Evolutionary conservation across 2,113 vertebrate species (phyloP).

Genomic region (Apus apus): DNA sequence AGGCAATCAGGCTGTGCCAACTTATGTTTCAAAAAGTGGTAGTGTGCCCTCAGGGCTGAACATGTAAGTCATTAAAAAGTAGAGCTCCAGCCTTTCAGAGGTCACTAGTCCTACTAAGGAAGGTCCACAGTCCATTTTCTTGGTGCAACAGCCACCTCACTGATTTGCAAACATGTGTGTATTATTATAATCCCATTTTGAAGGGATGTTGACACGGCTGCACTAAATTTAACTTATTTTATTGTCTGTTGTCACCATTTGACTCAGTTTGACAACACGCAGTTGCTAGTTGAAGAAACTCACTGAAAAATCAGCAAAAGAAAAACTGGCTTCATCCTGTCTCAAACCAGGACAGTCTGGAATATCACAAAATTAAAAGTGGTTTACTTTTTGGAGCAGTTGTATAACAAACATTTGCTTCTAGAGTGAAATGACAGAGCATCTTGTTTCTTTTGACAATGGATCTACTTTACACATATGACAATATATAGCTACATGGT

Average conservation of each 20-base stretch:
- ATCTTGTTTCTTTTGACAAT: neutral
- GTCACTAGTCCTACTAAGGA: neutral
- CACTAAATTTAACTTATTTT: neutral
- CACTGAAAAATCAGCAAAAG: too few species aligned
- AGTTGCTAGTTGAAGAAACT: too few species aligned
- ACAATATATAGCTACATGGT: neutral
- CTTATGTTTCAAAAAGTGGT: neutral
- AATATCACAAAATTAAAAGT: neutral
- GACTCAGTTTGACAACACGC: too few species aligned
- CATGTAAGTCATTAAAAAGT: neutral
- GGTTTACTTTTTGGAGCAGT: neutral
- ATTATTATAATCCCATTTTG: neutral
- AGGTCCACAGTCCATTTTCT: too few species aligned
- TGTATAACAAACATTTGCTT: neutral
- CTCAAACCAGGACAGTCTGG: too few species aligned
- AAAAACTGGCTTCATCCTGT: too few species aligned
- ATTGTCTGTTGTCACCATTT: too few species aligned
- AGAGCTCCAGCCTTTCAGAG: neutral
- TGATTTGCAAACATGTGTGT: rapidly evolving
- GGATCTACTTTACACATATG: neutral
- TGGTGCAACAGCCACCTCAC: neutral
- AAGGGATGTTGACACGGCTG: neutral
- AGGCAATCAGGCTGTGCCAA: neutral
- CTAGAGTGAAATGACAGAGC: neutral
- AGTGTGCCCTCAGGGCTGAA: neutral